These are phyloP conservation scores for Pocota personata DNA, from an alignment of 2,888 invertebrate species.

Conservation along the genomic window DNA sequence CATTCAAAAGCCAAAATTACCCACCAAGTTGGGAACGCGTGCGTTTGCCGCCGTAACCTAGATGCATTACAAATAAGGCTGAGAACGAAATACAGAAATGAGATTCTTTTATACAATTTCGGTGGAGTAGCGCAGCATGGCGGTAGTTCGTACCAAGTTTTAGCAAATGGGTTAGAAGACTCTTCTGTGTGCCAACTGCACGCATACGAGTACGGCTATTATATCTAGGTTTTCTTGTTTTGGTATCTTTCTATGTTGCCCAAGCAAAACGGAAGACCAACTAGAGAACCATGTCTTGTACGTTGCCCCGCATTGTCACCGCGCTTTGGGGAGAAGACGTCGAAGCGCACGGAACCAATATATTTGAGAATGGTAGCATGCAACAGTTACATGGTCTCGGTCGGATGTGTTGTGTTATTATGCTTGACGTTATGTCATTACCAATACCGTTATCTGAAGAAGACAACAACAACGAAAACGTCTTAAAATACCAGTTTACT, in stretches of 20 bases:
- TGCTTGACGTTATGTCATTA: slow-evolving; percentile 68
- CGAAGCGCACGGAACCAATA: slow-evolving; percentile 11
- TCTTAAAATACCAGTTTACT: slow-evolving; percentile 42
- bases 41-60: slow-evolving; percentile 42
- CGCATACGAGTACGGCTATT: background rate
- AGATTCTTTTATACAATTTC: slow-evolving; percentile 55
- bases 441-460: slow-evolving; percentile 59
- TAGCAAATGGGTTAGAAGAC: slow-evolving; percentile 42
- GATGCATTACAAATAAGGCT: slow-evolving; percentile 50
- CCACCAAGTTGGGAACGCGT: slow-evolving; percentile 43
- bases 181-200: background rate
- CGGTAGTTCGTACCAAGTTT: slow-evolving; percentile 17
- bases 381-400: slow-evolving; percentile 66
- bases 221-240: slow-evolving; percentile 33
- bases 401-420: slow-evolving; percentile 59
- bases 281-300: background rate
- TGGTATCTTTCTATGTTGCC: slow-evolving; percentile 23
- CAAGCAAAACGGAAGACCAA: slow-evolving; percentile 38
- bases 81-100: slow-evolving; percentile 28
- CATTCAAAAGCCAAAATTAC: slow-evolving; percentile 42
- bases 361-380: slow-evolving; percentile 48
- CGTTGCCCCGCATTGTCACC: background rate
- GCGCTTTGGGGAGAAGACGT: background rate
- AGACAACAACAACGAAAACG: slow-evolving; percentile 5
- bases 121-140: background rate